These are phyloP conservation scores for Crocuta crocuta DNA, from an alignment of 2,113 vertebrate genomes.

Conservation along the genomic window DNA sequence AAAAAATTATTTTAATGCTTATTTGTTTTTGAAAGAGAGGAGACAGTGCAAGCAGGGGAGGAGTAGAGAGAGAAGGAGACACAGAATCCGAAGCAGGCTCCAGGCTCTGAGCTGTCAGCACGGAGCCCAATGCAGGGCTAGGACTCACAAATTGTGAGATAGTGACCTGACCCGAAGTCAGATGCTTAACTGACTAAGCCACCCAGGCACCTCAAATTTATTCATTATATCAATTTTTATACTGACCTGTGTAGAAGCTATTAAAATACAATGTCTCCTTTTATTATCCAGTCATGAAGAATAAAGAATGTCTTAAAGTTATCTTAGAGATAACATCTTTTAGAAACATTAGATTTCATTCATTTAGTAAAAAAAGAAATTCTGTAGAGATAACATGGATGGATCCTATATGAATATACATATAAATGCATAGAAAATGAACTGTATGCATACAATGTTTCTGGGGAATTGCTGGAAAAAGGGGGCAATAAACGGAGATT, in stretches of 20 bases:
- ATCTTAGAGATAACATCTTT: constrained; percentile 19
- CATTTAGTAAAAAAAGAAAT: background rate
- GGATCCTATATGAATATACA: background rate
- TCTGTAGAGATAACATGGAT: background rate
- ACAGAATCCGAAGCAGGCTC: no score
- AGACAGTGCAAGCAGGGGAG: no score
- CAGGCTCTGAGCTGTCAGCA: no score
- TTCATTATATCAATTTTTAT: constrained; percentile 11
- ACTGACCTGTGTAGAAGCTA: background rate
- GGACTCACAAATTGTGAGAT: no score
- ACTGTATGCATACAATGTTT: background rate
- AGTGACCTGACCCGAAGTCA: no score
- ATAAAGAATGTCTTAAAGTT: constrained; percentile 47
- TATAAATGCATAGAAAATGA: background rate
- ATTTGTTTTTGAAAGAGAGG: no score
- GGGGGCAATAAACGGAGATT: background rate
- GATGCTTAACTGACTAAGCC: no score
- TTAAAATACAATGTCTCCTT: background rate
- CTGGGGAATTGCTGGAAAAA: background rate
- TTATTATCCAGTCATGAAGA: background rate
- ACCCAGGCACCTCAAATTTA: background rate
- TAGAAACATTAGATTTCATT: constrained; percentile 35
- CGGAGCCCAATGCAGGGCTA: no score
- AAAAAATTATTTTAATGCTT: no score
- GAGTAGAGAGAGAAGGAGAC: no score